Percentiles rank a stretch among this genome's conserved stretches.
Evolutionary conservation across 2,797 vertebrate species (phyloP).

Genomic region (Sebastolobus altivelis): DNA sequence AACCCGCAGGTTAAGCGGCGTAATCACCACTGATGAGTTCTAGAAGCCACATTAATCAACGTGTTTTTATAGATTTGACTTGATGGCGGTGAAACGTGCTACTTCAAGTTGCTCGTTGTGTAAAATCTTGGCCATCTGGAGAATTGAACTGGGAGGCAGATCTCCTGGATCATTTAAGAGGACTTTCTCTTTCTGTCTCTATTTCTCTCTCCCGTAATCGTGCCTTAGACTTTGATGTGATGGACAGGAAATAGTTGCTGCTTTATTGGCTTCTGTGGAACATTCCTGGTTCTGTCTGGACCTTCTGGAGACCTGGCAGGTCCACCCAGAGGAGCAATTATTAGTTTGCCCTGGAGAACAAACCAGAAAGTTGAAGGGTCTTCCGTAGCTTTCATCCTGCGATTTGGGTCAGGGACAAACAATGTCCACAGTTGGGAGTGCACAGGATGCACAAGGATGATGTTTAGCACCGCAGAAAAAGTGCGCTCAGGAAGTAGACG

Average conservation of each 20-base stretch:
- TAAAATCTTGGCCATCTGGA: conserved; percentile 66
- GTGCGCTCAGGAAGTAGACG: conserved; percentile 41
- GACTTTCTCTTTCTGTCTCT: conserved; percentile 59
- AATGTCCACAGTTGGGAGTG: conserved; percentile 53
- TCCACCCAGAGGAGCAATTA: conserved; percentile 77
- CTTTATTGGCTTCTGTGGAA: conserved; percentile 83
- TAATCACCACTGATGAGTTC: conserved; percentile 61
- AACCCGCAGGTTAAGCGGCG: conserved; percentile 36
- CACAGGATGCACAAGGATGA: conserved; percentile 49
- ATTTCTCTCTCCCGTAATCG: conserved; percentile 58
- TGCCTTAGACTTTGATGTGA: conserved; percentile 76
- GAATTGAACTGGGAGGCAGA: conserved; percentile 57
- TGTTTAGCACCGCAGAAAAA: conserved; percentile 42
- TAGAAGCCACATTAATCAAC: conserved; percentile 47
- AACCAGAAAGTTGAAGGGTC: conserved; percentile 61
- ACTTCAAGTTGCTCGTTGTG: conserved; percentile 27
- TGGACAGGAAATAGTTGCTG: conserved; percentile 80
- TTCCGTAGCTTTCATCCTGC: conserved; percentile 75
- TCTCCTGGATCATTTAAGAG: conserved; percentile 65
- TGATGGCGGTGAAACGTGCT: conserved; percentile 32
- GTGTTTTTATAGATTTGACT: conserved; percentile 46
- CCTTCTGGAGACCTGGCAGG: conserved; percentile 72
- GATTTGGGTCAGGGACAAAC: conserved; percentile 70
- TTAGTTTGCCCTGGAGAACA: conserved; percentile 73
- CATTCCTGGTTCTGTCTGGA: conserved; percentile 77